These are phyloP conservation scores for Peucedramus taeniatus DNA, from an alignment of 2,113 vertebrate genomes.

Conservation along the genomic window DNA sequence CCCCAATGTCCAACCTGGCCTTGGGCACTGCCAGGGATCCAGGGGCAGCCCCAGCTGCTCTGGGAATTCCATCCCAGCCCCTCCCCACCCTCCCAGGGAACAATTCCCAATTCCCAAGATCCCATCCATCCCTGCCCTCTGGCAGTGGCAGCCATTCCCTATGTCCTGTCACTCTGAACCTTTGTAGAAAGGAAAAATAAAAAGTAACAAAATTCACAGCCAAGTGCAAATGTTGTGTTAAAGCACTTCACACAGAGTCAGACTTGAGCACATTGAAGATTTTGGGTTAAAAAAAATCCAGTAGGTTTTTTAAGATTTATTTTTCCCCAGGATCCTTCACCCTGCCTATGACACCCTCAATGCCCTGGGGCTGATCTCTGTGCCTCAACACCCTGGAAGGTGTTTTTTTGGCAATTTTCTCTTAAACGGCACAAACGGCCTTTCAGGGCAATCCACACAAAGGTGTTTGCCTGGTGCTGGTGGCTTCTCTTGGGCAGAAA, in stretches of 20 bases:
- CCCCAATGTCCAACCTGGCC: background rate
- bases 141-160: background rate
- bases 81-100: background rate
- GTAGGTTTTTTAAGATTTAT: background rate
- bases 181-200: background rate
- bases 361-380: no score
- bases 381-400: background rate
- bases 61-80: background rate
- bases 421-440: background rate
- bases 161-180: background rate
- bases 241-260: no score
- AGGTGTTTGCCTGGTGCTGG: background rate
- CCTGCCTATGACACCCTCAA: background rate
- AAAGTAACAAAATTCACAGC: background rate
- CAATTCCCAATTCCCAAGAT: background rate
- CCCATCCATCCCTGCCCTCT: background rate
- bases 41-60: background rate
- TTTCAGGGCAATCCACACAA: background rate
- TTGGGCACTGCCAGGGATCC: background rate
- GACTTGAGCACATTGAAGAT: rapidly evolving
- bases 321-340: background rate
- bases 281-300: rapidly evolving
- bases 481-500: background rate
- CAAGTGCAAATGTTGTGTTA: background rate
- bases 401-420: background rate